A percentile compares a stretch with the other conserved stretches of the same genome.
These are phyloP conservation scores for Psophia crepitans DNA, from an alignment of 2,113 vertebrate genomes.

Conservation along the genomic window DNA sequence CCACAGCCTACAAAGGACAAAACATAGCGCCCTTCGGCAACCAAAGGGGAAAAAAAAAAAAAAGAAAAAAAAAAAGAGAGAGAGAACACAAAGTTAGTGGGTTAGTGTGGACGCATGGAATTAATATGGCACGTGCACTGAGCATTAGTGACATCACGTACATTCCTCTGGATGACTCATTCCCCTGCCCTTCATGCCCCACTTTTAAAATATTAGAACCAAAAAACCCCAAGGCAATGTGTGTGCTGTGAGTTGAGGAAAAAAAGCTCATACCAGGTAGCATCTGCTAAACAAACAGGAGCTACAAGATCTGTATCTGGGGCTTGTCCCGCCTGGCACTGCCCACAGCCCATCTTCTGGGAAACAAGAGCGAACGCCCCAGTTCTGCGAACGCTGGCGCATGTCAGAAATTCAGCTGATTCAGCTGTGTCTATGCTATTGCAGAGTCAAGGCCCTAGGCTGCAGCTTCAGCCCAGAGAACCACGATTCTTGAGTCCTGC, in stretches of 20 bases:
- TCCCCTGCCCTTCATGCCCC: background rate
- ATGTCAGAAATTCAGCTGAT: background rate
- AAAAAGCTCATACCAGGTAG: background rate
- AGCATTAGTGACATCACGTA: background rate
- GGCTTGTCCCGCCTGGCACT: background rate
- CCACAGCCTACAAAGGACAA: constrained; percentile 88
- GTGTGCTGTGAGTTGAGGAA: background rate
- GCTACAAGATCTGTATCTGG: background rate
- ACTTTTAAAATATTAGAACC: background rate
- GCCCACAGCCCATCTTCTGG: background rate
- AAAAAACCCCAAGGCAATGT: background rate
- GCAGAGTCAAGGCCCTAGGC: background rate
- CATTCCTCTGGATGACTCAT: background rate
- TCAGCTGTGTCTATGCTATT: background rate
- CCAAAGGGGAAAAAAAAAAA: background rate
- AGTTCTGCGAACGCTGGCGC: background rate
- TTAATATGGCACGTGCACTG: background rate
- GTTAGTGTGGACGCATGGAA: background rate
- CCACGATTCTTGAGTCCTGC: background rate
- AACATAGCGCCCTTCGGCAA: constrained; percentile 81
- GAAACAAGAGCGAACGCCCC: background rate
- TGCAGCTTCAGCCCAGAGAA: background rate
- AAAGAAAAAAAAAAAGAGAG: constrained; percentile 15
- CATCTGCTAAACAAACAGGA: background rate
- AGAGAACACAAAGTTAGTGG: constrained; percentile 27